Conservation (phyloP, 2,797 vertebrate genomes). For the Gallinago solitaria region DNA sequence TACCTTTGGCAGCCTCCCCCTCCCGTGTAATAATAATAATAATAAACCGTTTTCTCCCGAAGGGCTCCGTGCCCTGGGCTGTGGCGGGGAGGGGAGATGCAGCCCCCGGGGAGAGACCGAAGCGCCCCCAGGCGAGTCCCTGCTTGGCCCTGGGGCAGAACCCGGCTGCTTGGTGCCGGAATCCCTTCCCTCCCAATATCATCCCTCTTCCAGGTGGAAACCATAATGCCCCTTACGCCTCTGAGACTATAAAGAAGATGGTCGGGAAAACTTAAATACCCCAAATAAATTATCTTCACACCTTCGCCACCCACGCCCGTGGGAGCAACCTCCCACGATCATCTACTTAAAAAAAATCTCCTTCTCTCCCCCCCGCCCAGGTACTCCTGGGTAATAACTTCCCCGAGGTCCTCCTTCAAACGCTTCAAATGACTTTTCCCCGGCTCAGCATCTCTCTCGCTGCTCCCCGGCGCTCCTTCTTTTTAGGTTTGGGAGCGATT, state of each 20-base stretch:
- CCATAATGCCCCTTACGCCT: neutral
- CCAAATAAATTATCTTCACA: neutral
- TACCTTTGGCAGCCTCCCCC: neutral
- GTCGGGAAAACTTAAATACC: neutral
- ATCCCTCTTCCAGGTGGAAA: neutral
- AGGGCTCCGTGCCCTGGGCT: neutral
- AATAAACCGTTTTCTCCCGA: neutral
- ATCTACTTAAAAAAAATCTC: neutral
- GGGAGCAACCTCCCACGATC: neutral
- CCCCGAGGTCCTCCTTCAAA: neutral
- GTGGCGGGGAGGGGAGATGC: fast-evolving
- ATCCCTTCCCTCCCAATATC: fast-evolving
- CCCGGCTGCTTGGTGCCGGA: neutral
- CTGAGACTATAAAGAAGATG: neutral
- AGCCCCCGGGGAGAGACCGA: neutral
- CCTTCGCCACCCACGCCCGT: neutral
- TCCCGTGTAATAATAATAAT: no score
- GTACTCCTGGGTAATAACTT: fast-evolving
- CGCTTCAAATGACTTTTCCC: neutral
- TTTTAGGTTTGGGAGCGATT: neutral
- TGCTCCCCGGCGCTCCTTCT: neutral
- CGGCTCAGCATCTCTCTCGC: neutral
- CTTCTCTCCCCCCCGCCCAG: fast-evolving
- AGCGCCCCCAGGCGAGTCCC: neutral
- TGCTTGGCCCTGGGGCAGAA: neutral